Conservation (phyloP, 2,888 invertebrate genomes). For the Neuroscelio doddi region DNA sequence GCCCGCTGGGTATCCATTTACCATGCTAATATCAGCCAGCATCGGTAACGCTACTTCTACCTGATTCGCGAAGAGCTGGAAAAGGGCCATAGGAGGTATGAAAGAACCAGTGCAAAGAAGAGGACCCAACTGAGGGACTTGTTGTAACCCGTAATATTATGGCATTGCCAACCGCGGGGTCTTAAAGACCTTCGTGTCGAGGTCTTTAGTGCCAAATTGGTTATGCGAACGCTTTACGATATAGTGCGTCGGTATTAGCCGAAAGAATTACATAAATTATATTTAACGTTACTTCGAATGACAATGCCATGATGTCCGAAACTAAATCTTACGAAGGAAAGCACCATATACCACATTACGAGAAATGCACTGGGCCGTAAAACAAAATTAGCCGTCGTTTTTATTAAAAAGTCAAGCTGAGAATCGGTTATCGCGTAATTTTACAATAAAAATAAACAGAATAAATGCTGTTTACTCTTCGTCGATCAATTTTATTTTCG, state of each 20-base stretch:
- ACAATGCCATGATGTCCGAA: slow-evolving; percentile 41
- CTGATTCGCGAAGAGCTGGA: slow-evolving; percentile 53
- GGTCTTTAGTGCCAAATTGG: slow-evolving; percentile 66
- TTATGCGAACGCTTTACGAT: slow-evolving; percentile 65
- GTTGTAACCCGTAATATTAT: slow-evolving; percentile 64
- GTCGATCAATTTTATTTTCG: not conserved
- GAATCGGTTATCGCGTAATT: slow-evolving; percentile 1
- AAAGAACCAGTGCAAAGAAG: slow-evolving; percentile 22
- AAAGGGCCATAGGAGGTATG: slow-evolving; percentile 45
- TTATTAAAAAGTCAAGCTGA: slow-evolving; percentile 2
- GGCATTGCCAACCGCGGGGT: slow-evolving; percentile 61
- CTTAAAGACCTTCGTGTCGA: slow-evolving; percentile 58
- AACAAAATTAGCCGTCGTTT: slow-evolving; percentile 16
- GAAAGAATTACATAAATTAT: slow-evolving; percentile 63
- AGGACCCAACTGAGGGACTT: slow-evolving; percentile 43
- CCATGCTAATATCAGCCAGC: slow-evolving; percentile 65
- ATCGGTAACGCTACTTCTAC: slow-evolving; percentile 56
- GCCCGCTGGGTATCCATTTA: slow-evolving; percentile 64
- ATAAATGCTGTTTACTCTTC: not conserved
- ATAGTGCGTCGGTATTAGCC: slow-evolving; percentile 57
- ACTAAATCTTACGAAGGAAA: slow-evolving; percentile 30
- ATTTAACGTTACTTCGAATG: slow-evolving; percentile 51
- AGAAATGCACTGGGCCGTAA: not conserved
- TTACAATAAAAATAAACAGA: not conserved
- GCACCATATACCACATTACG: too few relatives aligned